Evolutionary conservation across 2,797 vertebrate genomes (phyloP), one percentile per base, ranked within the genome.

Genomic region (Trichosurus vulpecula): DNA sequence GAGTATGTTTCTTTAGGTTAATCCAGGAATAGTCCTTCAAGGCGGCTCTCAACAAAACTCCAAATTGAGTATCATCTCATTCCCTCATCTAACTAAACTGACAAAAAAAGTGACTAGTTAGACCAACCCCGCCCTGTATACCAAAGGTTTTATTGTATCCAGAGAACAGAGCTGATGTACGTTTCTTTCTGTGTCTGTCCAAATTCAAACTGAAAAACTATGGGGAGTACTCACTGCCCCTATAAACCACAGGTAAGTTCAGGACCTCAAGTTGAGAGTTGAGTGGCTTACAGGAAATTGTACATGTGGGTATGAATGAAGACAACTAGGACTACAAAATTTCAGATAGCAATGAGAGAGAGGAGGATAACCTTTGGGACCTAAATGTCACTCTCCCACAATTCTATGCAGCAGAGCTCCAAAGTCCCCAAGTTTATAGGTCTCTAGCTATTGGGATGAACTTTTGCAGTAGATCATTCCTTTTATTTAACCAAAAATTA

Each of bases 141-240:
- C 92, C 53, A 87, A 94, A 92, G 56, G 51, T 55, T 87, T 95
- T 89, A n/a, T 66, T 93, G 52, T 91, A 81, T 10, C 52, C 14
- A 27, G 93, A 19, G 92, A 93, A 94, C 3, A 89, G 47, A 93
- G 91, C 61, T 55, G 9, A 35, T 41, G 52, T 30, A 94, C 53
- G 54, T 27, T 31, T n/a, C 89, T 29, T 29, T n/a, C 61, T 87
- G 51, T 2, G 35, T 92, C 53, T 93, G 92, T 90, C 41, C 6
- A 13, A 1, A 93, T 54, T 91, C 90, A 94, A 11, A 52, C 31
- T 16, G 27, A 96, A 87, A 57, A 54, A 2, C 12, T 27, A 6
- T 0, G 6, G 35, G 54, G 94, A 81, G 52, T 29, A 47, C 25
- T 35, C 94, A 90, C 41, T 41, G 52, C 52, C 41, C 93, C 81